Evolutionary conservation across 2,113 vertebrate genomes (phyloP), one percentile per base, ranked within the genome.

Genomic region (Stictonetta naevosa): DNA sequence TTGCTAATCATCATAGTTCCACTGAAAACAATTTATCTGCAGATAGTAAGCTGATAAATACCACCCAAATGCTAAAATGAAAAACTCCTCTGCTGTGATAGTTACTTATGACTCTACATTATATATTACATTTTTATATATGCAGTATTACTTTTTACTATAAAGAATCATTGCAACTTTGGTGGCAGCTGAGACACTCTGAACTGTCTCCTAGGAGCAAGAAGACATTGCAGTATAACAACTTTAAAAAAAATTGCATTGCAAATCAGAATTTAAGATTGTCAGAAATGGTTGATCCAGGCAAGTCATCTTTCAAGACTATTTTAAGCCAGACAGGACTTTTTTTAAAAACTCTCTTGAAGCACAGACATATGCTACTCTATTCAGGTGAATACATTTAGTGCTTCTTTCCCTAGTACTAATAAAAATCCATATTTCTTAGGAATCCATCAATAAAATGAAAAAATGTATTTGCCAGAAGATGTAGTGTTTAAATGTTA

Each of bases 11-110:
- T 93, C 77, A 71, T 78, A 90, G 90, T 80, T 95, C 78, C 75
- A 74, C 52, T 96, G 91, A 94, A 98, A 97, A 94, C 73, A 95
- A 91, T 93, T 96, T 97, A 64, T 85, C 93, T 94, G 90, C 68
- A 93, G 90, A 94, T 92, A 96, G 79, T 92, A 96, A 98, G 75
- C 63, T 97, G 93, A 97, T 97, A 97, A 97, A 97, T 93, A 97
- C 66, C 83, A 97, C 77, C 75, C 83, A 97, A 96, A 94, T 80
- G 69, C 72, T 96, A 83, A 97, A 97, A 96, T 46, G 36, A 96
- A 97, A 95, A 96, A 90, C 48, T 96, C 77, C 90, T 95, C 93
- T 92, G 53, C 94, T 93, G 87, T 93, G 93, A 97, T 96, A 96
- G 82, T 94, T 97, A 91, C 84, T 97, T 96, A 91, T 73, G 88